Percentiles rank a stretch among this genome's conserved stretches.
phyloP scores from a whole-genome alignment of 2,888 invertebrate species.

The Diaprepes abbreviatus region DNA sequence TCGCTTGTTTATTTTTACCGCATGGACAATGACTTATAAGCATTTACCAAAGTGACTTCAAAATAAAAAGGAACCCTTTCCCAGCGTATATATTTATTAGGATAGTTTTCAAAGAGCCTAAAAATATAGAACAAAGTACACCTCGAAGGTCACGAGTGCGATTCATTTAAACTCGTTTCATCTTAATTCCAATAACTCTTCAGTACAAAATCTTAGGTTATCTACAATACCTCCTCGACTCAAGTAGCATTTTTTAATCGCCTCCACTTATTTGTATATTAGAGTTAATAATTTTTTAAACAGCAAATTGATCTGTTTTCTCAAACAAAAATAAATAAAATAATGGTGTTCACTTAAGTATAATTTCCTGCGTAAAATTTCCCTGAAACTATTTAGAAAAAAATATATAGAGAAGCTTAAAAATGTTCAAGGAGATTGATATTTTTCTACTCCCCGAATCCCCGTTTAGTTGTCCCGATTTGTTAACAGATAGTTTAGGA shows the following conservation, averaged over 20 bases:
- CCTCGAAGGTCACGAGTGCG: neutral
- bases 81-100: neutral
- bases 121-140: neutral
- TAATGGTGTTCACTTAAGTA: neutral
- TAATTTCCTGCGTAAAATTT: neutral
- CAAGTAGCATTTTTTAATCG: no score
- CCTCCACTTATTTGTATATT: no score
- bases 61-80: neutral
- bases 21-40: conserved; percentile 9
- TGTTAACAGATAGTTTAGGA: neutral
- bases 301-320: neutral
- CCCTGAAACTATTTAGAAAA: no score
- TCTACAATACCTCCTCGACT: neutral
- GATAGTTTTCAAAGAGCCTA: neutral
- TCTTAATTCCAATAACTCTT: conserved; percentile 13
- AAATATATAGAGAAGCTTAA: conserved; percentile 36
- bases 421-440: conserved; percentile 49
- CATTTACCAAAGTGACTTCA: conserved; percentile 22
- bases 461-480: conserved; percentile 25
- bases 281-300: no score
- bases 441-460: conserved; percentile 58
- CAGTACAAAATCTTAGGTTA: conserved; percentile 31
- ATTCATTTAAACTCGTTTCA: neutral
- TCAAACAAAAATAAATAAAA: neutral
- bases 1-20: neutral